Conservation (phyloP, 2,797 vertebrate species). For the Psittacula derbiana region DNA sequence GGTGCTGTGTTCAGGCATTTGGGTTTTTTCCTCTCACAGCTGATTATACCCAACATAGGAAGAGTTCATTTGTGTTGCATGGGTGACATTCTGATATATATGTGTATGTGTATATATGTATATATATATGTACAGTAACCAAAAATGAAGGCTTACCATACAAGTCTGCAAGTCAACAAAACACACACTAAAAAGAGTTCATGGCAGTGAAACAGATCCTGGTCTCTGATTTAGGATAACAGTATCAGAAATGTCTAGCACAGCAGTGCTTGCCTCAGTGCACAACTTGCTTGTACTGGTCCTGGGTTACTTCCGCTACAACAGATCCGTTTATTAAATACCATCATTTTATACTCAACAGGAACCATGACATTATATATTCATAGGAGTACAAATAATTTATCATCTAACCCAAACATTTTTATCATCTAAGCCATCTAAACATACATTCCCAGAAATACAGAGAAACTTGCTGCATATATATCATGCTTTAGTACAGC, state of each 20-base stretch:
- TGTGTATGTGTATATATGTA: no score
- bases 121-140: not conserved
- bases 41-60: not conserved
- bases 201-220: not conserved
- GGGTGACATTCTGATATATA: not conserved
- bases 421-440: no score
- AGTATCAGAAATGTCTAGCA: not conserved
- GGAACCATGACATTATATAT: not conserved
- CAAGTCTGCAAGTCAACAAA: not conserved
- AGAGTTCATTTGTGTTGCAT: not conserved
- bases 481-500: not conserved
- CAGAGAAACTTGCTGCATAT: not conserved
- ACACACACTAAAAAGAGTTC: not conserved
- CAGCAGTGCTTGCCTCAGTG: no score
- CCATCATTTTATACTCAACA: not conserved
- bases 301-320: not conserved
- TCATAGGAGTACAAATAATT: not conserved
- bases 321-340: not conserved
- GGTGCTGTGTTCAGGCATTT: not conserved
- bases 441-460: not conserved
- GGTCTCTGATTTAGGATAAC: not conserved
- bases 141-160: not conserved
- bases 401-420: not conserved
- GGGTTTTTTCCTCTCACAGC: rapidly evolving
- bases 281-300: not conserved